phyloP scores from a whole-genome alignment of 2,888 invertebrate species.

The Marronus borbonicus region DNA sequence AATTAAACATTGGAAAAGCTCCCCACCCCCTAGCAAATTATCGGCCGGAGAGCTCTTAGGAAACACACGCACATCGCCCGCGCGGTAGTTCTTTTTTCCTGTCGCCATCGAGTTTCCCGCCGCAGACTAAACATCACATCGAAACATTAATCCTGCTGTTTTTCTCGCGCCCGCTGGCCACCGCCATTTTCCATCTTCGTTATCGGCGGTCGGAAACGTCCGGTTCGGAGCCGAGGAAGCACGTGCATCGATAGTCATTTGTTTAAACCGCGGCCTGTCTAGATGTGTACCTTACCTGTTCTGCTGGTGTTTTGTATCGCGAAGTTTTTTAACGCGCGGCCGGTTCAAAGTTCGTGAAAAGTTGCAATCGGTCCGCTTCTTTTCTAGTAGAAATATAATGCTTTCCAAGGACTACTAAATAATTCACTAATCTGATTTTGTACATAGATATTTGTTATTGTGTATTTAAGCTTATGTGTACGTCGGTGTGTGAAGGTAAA shows the following conservation, averaged over 20 bases:
- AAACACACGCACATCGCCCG: neutral
- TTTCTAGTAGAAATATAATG: neutral
- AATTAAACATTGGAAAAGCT: conserved; percentile 47
- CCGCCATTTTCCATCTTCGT: conserved; percentile 47
- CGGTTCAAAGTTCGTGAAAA: conserved; percentile 31
- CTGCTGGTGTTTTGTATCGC: conserved; percentile 44
- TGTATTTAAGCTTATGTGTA: conserved; percentile 4
- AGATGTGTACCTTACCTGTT: conserved; percentile 55
- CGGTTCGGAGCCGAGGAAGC: conserved; percentile 60
- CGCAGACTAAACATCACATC: conserved; percentile 48
- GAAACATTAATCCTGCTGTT: conserved; percentile 34
- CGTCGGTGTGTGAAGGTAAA: neutral
- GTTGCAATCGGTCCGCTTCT: neutral
- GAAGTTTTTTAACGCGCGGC: conserved; percentile 27
- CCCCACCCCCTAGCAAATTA: conserved; percentile 22
- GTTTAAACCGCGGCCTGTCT: conserved; percentile 63
- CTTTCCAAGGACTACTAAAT: neutral
- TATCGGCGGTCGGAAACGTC: conserved; percentile 51
- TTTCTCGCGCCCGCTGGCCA: conserved; percentile 22
- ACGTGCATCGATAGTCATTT: conserved; percentile 65
- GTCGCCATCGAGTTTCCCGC: conserved; percentile 44
- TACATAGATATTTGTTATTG: neutral
- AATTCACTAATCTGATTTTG: neutral
- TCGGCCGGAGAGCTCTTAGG: conserved; percentile 6
- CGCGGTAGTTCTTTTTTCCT: conserved; percentile 34